Percentiles rank a stretch among this genome's conserved stretches.
Conservation (phyloP, 2,113 vertebrate species). For the Chloropsis cyanopogon region DNA sequence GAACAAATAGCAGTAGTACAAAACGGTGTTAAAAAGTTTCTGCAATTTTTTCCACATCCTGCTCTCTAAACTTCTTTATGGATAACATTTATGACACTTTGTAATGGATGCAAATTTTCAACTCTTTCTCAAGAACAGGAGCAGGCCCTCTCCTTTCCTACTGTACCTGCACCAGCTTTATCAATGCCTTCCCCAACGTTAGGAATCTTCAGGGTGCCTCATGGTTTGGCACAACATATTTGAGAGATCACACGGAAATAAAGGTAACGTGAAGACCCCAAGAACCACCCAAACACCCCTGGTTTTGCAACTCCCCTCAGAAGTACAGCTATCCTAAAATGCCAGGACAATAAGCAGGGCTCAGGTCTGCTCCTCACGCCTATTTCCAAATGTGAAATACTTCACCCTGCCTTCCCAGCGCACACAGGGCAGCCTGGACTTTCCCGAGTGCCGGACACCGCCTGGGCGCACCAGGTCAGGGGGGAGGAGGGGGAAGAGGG, state of each 20-base stretch:
- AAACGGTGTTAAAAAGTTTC: not conserved
- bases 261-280: not conserved
- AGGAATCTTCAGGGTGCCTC: not conserved
- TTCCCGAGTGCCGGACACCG: fast-evolving
- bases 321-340: not conserved
- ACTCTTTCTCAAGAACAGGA: not conserved
- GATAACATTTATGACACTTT: not conserved
- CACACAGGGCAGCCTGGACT: fast-evolving
- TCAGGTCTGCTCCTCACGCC: not conserved
- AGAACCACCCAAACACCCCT: fast-evolving
- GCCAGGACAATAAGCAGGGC: not conserved
- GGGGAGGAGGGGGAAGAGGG: not conserved
- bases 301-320: not conserved
- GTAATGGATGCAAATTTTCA: not conserved
- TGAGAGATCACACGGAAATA: not conserved
- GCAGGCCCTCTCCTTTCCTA: not conserved
- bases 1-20: not conserved
- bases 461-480: fast-evolving
- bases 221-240: not conserved
- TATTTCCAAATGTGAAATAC: not conserved
- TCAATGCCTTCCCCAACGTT: fast-evolving
- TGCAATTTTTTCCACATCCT: not conserved
- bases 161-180: not conserved
- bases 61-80: not conserved
- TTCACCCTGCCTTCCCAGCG: too few relatives aligned